Evolutionary conservation across 2,797 vertebrate species (phyloP), one percentile per base, ranked within the genome.

Genomic region (Hyperoplus lanceolatus): DNA sequence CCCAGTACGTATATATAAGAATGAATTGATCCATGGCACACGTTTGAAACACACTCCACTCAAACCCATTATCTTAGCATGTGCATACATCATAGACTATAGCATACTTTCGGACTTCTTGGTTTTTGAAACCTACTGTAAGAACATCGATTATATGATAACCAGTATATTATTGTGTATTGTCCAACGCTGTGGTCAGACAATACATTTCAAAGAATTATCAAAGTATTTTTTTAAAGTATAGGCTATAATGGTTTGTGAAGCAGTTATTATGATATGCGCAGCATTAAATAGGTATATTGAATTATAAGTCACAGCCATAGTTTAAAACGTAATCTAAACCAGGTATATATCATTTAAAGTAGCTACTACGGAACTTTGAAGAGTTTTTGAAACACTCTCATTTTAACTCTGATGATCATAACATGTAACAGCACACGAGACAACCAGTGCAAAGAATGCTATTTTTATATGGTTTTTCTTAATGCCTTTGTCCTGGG

Each of bases 111-210:
- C 29, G 29, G 29, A 29, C 29, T 29, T 29, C 29, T 29, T 75
- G 81, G 63, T 79, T 89, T 89, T 51, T 87, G 74, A 87, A 84
- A 86, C 80, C 80, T 84, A 83, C 81, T 56, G 55, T 49, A 64
- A 71, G 49, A 72, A 56, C 70, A 54, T 59, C 82, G 76, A 87
- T 87, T 87, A 86, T 87, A 79, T 85, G 78, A 91, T 90, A 91
- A 88, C 87, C 87, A 88, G 58, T 63, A 18, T 77, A 74, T 57
- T 60, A 49, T 53, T 67, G 65, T 61, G 62, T 75, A 29, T 61
- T 69, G 50, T 86, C 70, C 45, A 77, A 74, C 8, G 2, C 38
- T 42, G 10, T 59, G n/a, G 74, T 66, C 64, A 54, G 29, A 82
- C 59, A 78, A 76, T 63, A 75, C 60, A 43, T 54, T 67, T 70